Percentiles rank a stretch among this genome's conserved stretches.
These are phyloP conservation scores for Bombus turneri DNA, from an alignment of 1,140 invertebrate species.

Conservation along the genomic window DNA sequence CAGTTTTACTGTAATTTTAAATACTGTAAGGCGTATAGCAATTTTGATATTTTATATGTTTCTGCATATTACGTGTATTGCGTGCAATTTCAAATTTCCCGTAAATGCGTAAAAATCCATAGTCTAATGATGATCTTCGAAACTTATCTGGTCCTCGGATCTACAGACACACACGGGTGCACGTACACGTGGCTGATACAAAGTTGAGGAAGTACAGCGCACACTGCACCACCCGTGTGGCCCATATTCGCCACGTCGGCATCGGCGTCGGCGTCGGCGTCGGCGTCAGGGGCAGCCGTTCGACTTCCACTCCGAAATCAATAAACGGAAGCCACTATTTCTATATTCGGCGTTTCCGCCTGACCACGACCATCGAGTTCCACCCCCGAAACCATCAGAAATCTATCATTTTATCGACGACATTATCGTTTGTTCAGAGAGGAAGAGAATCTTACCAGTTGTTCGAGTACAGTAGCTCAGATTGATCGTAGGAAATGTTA, in stretches of 20 bases:
- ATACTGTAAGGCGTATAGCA: too few species aligned
- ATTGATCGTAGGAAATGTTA: neutral
- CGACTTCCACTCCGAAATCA: slow-evolving; percentile 75
- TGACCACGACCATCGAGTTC: neutral
- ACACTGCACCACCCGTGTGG: slow-evolving; percentile 59
- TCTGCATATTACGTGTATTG: too few species aligned
- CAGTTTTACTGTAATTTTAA: too few species aligned
- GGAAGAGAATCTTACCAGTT: neutral
- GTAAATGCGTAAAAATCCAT: too few species aligned
- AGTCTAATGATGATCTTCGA: too few species aligned
- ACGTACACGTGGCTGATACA: neutral
- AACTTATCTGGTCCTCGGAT: too few species aligned
- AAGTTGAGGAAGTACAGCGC: neutral
- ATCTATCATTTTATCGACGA: neutral
- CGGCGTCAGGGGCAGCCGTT: neutral
- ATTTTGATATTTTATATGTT: too few species aligned
- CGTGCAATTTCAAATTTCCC: too few species aligned
- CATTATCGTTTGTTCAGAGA: neutral
- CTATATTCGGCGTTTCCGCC: slow-evolving; percentile 64
- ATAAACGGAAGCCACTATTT: slow-evolving; percentile 78
- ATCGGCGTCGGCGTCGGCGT: neutral
- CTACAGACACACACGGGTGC: too few species aligned
- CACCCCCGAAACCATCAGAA: neutral
- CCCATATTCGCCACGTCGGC: slow-evolving; percentile 73
- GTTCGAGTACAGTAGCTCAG: neutral